A percentile compares a stretch with the other conserved stretches of the same genome.
Conservation (phyloP, 2,888 invertebrate species). For the Xestia sexstrigata region DNA sequence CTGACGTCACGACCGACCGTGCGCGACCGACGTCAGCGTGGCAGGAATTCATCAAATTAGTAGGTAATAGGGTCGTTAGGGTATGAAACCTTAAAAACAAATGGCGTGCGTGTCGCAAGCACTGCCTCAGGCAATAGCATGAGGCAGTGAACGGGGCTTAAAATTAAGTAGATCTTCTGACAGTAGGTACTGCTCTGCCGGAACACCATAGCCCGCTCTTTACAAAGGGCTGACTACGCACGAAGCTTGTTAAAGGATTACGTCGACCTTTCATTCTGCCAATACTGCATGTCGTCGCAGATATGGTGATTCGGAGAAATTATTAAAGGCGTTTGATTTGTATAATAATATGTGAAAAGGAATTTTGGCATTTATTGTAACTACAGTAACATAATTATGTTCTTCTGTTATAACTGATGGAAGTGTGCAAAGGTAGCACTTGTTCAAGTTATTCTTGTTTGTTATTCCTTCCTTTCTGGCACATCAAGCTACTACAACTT, state of each 20-base stretch:
- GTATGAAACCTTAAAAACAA: no score
- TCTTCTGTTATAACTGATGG: neutral
- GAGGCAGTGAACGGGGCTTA: no score
- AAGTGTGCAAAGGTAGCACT: neutral
- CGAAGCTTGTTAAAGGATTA: conserved; percentile 61
- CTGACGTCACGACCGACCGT: no score
- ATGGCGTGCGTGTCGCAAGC: no score
- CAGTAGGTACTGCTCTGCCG: neutral
- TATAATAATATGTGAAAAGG: neutral
- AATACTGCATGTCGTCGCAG: conserved; percentile 50
- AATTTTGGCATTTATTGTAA: neutral
- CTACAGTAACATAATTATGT: no score
- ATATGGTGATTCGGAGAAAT: conserved; percentile 34
- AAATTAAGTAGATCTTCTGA: conserved; percentile 24
- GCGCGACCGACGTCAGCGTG: no score
- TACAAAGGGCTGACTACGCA: conserved; percentile 48
- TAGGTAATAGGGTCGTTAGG: no score
- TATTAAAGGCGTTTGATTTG: conserved; percentile 40
- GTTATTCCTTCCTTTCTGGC: no score
- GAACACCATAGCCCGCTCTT: conserved; percentile 5
- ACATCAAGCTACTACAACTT: no score
- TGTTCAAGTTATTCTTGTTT: no score
- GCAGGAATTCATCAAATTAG: no score
- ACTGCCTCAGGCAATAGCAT: no score
- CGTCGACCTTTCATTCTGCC: conserved; percentile 51